A percentile compares a stretch with the other conserved stretches of the same genome.
Evolutionary conservation across 2,113 vertebrate genomes (phyloP).

Genomic region (Corythornis madagascariensis): DNA sequence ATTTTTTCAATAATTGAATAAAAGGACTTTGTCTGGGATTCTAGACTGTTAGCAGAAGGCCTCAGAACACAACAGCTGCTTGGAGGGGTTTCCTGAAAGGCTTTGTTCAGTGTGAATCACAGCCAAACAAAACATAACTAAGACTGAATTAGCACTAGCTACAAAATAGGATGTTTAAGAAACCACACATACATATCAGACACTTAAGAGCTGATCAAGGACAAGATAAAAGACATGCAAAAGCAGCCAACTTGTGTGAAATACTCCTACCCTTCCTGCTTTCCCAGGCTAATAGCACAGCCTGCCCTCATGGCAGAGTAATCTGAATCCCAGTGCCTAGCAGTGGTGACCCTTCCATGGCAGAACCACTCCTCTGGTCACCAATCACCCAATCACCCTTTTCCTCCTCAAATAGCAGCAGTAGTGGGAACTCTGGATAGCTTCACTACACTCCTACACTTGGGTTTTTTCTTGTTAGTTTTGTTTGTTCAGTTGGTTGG

Average conservation of each 20-base stretch:
- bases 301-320: fast-evolving
- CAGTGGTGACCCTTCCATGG: background rate
- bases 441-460: background rate
- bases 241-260: slow-evolving; percentile 34
- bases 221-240: slow-evolving; percentile 52
- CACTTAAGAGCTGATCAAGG: background rate
- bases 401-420: background rate
- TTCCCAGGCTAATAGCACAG: slow-evolving; percentile 17
- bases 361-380: background rate
- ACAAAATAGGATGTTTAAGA: slow-evolving; percentile 44
- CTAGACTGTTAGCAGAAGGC: background rate
- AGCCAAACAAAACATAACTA: slow-evolving; percentile 57
- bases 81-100: slow-evolving; percentile 55
- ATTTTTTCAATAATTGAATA: background rate
- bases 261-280: slow-evolving; percentile 17
- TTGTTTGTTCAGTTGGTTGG: background rate
- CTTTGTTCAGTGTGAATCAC: slow-evolving; percentile 33
- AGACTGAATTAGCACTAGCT: slow-evolving; percentile 1
- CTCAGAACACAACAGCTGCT: slow-evolving; percentile 24
- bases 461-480: background rate
- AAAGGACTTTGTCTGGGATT: background rate
- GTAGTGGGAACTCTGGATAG: background rate
- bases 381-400: background rate
- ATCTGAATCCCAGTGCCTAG: background rate
- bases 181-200: slow-evolving; percentile 37